Percentiles rank a stretch among this genome's conserved stretches.
These are phyloP conservation scores for Malacoraja senta DNA, from an alignment of 2,797 vertebrate species.

Conservation along the genomic window DNA sequence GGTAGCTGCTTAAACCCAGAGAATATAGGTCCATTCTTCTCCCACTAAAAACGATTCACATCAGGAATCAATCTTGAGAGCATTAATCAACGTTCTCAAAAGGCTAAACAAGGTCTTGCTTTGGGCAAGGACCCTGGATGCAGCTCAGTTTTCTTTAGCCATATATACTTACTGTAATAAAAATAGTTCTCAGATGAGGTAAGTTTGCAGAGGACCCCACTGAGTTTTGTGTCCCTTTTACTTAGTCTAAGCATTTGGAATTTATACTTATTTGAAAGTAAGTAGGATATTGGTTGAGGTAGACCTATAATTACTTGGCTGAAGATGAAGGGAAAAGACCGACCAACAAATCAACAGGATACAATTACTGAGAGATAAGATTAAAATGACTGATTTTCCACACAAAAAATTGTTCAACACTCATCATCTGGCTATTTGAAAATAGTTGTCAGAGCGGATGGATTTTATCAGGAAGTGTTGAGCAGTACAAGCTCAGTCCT, in stretches of 20 bases:
- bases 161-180: neutral
- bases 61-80: neutral
- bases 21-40: neutral
- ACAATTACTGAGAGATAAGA: neutral
- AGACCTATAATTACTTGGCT: neutral
- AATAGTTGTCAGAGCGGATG: neutral
- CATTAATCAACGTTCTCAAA: neutral
- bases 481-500: neutral
- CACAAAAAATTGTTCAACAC: neutral
- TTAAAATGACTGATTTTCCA: slow-evolving; percentile 8
- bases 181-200: neutral
- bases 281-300: neutral
- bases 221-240: neutral
- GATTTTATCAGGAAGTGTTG: neutral
- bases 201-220: neutral
- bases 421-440: neutral
- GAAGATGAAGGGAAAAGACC: neutral
- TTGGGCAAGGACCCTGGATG: neutral
- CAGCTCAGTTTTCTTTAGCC: neutral
- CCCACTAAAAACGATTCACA: neutral
- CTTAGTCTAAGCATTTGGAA: neutral
- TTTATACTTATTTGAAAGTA: neutral
- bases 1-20: neutral
- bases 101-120: neutral
- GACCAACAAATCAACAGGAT: neutral